These are phyloP conservation scores for Channa argus DNA, from an alignment of 2,113 vertebrate species.

Conservation along the genomic window DNA sequence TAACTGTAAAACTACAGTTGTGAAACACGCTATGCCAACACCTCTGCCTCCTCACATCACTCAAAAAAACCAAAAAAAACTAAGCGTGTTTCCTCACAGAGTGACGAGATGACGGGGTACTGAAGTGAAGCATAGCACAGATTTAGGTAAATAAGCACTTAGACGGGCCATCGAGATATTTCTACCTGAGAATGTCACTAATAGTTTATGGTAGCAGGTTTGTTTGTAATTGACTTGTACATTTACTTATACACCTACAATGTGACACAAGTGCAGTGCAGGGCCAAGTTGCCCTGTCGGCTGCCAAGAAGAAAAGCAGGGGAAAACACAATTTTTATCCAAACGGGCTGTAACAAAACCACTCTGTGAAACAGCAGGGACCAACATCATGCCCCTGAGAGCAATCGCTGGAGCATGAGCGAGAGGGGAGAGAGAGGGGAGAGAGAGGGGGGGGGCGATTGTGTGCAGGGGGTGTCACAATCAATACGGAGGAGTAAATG, in stretches of 20 bases:
- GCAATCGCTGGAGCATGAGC: constrained; percentile 30
- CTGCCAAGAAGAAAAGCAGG: constrained; percentile 31
- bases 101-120: no score
- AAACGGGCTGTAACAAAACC: constrained; percentile 18
- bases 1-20: constrained; percentile 53
- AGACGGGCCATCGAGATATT: constrained; percentile 46
- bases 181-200: not conserved
- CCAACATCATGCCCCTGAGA: constrained; percentile 13
- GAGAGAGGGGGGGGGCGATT: not conserved
- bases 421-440: constrained; percentile 11
- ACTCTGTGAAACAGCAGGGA: constrained; percentile 16
- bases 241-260: constrained; percentile 21
- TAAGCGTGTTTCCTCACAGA: constrained; percentile 11
- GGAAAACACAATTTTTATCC: constrained; percentile 27
- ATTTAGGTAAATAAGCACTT: constrained; percentile 27
- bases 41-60: not conserved
- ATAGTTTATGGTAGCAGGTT: not conserved
- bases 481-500: not conserved
- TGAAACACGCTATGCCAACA: constrained; percentile 18
- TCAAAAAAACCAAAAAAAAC: no score
- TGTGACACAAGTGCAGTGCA: constrained; percentile 33
- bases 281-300: constrained; percentile 30
- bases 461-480: not conserved
- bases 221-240: constrained; percentile 38
- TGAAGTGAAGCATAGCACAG: constrained; percentile 32